Evolutionary conservation across 2,797 vertebrate species (phyloP).

Genomic region (Liasis olivaceus): DNA sequence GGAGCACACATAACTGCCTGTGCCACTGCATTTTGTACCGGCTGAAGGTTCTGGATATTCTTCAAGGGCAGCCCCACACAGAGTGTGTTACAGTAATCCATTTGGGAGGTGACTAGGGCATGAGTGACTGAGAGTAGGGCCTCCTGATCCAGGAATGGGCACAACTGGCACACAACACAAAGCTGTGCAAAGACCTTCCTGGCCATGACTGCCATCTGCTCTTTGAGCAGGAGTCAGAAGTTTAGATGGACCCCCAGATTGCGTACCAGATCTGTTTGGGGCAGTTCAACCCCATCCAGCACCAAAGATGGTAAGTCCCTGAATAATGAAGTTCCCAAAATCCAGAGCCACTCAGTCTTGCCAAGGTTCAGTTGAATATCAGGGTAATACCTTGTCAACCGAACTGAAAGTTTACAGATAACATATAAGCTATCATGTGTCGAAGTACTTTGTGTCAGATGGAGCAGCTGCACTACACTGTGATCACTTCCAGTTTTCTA

Average conservation of each 20-base stretch:
- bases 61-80: background rate
- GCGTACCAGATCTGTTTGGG: background rate
- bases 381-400: background rate
- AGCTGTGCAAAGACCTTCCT: background rate
- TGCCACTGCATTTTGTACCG: background rate
- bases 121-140: background rate
- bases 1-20: background rate
- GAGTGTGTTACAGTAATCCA: background rate
- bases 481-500: background rate
- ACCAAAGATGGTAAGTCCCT: background rate
- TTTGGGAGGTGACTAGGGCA: background rate
- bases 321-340: background rate
- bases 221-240: background rate
- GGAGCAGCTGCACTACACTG: background rate
- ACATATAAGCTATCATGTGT: background rate
- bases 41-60: background rate
- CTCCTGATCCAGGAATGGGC: background rate
- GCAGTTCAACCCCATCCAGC: background rate
- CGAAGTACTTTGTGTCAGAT: background rate
- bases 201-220: background rate
- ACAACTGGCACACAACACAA: background rate
- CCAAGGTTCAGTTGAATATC: background rate
- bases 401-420: background rate
- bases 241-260: background rate
- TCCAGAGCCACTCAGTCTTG: background rate